Evolutionary conservation across 2,888 invertebrate genomes (phyloP), one percentile per base, ranked within the genome.

Genomic region (Luperina nickerlii): DNA sequence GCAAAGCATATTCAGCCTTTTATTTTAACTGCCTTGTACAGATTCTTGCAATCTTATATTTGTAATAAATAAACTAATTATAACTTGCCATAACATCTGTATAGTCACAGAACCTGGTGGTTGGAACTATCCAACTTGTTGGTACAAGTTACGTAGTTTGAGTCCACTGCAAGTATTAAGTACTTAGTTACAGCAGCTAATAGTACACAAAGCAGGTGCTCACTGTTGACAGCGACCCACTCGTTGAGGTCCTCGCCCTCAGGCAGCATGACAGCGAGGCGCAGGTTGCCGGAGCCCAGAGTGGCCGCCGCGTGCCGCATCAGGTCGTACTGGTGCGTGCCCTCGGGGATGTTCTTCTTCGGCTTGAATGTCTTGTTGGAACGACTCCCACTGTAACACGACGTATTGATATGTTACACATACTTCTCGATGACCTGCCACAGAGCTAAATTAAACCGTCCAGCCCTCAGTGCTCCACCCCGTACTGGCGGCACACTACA

Each of bases 301-400:
- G 99, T 99, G 80, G 99, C 99, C 2, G 99, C 99, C n/a, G 99
- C 99, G 97, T 99, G 99, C 97, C 99, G 99, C 99, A 99, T 99
- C 95, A 99, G 97, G 96, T 99, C 99, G 98, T 99, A 99, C 95
- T 99, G 99, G 97, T 99, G 99, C 67, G 99, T 99, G 82, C 99
- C 99, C 96, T 99, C 99, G 0, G 99, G 99, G 92, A 99, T 99
- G 96, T 99, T 99, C 96, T 99, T 99, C 97, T 99, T 99, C 86
- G 99, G 99, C 95, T 99, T 99, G 95, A 99, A 99, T 76, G 99
- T 99, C 97, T 99, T 99, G 90, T 99, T 99, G 86, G 99, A 99
- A 94, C 99, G 98, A 96, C 98, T 98, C 94, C 98, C 98, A 96
- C 98, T 98, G 92, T n/a, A 91, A 94, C 74, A 87, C 24, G 57